Base-by-base conservation (phyloP, 2,888 invertebrate species). In the Chrysina gloriosa region DNA sequence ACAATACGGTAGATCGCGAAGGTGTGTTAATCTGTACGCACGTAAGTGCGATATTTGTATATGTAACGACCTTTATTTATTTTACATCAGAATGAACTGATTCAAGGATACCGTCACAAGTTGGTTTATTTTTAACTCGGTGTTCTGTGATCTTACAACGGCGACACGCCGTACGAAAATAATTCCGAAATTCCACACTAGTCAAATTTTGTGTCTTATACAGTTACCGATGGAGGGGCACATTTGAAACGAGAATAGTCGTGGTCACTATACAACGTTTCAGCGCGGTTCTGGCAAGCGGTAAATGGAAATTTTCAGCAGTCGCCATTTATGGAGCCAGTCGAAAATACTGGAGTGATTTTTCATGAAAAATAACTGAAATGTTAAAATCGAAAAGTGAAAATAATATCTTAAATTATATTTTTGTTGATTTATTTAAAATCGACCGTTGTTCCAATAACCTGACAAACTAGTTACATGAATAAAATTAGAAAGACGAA, bases 311-410 rank as follows among this genome's bases (percentile, higher is more conserved):
- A 56, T 16, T 42, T 54, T 61, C 45, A 39, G 67, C 65, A 70
- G 69, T 65, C 63, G 58, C 72, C 71, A 56, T 70, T 71, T 72
- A 71, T 69, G 72, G 72, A 58, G 50, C 3, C 54, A 54, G 54
- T 34, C 31, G 34, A 31, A 54, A 31, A 31, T 31, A 19, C 16
- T 54, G 34, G 3, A 54, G 31, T 16, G 54, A 21, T 54, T 54
- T 45, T 50, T 5, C n/a, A n/a, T n/a, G n/a, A n/a, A n/a, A n/a
- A n/a, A n/a, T n/a, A n/a, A n/a, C n/a, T n/a, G n/a, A n/a, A n/a
- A 31, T 9, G n/a, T 31, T 31, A 31, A 31, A n/a, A 3, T 9
- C 31, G 2, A 31, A 31, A 31, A 31, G 7, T 9, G 31, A 31
- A n/a, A 2, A 31, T 31, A 9, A 31, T 6, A 31, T n/a, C n/a